Evolutionary conservation across 1,140 invertebrate species (phyloP).

Genomic region (Bombus balteatus): DNA sequence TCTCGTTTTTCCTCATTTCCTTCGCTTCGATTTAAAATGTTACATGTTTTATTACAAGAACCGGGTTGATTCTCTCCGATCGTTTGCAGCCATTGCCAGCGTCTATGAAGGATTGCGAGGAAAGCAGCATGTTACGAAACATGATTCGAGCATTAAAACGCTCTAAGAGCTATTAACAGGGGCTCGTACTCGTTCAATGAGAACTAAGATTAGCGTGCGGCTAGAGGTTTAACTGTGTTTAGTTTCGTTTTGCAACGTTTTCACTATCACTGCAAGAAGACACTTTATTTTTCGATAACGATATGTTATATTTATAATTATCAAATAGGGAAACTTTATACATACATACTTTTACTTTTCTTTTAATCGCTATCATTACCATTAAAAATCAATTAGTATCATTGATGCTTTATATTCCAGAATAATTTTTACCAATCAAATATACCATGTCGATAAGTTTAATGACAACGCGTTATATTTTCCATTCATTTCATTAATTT

Average conservation of each 20-base stretch:
- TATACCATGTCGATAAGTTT: too few relatives aligned
- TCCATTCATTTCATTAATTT: neutral
- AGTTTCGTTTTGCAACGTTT: slow-evolving; percentile 64
- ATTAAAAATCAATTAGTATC: neutral
- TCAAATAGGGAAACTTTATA: neutral
- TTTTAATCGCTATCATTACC: neutral
- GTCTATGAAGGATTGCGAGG: slow-evolving; percentile 28
- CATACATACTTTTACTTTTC: too few relatives aligned
- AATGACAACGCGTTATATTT: too few relatives aligned
- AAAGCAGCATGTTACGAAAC: slow-evolving; percentile 60
- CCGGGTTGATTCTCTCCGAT: slow-evolving; percentile 13
- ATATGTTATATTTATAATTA: slow-evolving; percentile 48
- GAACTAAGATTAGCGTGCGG: slow-evolving; percentile 71
- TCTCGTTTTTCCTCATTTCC: neutral
- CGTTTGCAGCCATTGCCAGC: neutral
- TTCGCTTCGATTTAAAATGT: neutral
- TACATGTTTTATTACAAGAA: neutral
- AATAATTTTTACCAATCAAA: too few relatives aligned
- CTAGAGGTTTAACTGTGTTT: slow-evolving; percentile 51
- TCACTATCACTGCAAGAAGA: slow-evolving; percentile 49
- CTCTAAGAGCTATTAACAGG: slow-evolving; percentile 66
- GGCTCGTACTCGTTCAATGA: slow-evolving; percentile 63
- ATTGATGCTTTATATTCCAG: neutral
- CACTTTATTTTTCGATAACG: slow-evolving; percentile 63
- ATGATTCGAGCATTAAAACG: slow-evolving; percentile 50